Conservation (phyloP, 2,797 vertebrate species). For the Sebastes paucispinis region DNA sequence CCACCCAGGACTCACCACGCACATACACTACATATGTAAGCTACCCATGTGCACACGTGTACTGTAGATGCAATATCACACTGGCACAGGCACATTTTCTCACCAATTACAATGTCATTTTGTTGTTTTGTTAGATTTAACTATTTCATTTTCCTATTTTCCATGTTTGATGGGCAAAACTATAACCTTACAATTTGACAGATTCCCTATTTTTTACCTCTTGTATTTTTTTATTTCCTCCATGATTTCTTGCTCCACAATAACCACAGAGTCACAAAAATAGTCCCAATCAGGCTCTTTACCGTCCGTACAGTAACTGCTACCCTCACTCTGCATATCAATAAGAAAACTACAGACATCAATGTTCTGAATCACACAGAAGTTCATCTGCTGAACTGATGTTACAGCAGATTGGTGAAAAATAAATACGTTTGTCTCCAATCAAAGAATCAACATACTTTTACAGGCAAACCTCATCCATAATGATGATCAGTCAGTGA, state of each 20-base stretch:
- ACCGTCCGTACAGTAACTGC: background rate
- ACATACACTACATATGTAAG: slow-evolving; percentile 23
- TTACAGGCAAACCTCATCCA: background rate
- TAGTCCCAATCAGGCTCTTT: background rate
- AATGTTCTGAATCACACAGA: background rate
- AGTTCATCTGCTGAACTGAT: background rate
- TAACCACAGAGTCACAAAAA: background rate
- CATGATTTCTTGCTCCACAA: background rate
- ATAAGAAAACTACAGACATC: background rate
- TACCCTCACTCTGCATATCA: background rate
- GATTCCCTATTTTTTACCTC: background rate
- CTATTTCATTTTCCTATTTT: background rate
- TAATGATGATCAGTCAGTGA: background rate
- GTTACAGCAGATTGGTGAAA: background rate
- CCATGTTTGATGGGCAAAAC: background rate
- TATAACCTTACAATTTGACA: background rate
- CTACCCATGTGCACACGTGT: background rate
- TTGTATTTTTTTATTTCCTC: background rate
- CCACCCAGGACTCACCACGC: slow-evolving; percentile 52
- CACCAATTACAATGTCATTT: background rate
- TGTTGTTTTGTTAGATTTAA: background rate
- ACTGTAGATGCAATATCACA: background rate
- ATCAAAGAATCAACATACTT: background rate
- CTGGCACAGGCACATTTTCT: background rate
- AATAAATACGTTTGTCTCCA: background rate